Evolutionary conservation across 2,888 invertebrate genomes (phyloP).

Genomic region (Aleiodes testaceus): DNA sequence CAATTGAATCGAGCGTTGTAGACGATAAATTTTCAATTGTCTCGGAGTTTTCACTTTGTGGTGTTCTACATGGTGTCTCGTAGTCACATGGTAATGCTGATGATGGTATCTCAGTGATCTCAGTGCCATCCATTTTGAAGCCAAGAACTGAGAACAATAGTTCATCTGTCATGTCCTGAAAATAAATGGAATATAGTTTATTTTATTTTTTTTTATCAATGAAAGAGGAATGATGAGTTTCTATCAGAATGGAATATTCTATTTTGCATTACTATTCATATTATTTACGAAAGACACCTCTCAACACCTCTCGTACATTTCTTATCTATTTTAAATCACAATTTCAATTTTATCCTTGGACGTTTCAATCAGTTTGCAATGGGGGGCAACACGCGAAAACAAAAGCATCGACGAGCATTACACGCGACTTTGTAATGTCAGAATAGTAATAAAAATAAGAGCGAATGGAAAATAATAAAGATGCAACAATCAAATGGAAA

Average conservation of each 20-base stretch:
- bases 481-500: not conserved
- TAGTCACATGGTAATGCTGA: constrained; percentile 58
- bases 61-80: constrained; percentile 62
- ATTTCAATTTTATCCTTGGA: constrained; percentile 40
- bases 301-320: constrained; percentile 29
- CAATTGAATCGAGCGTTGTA: constrained; percentile 52
- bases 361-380: constrained; percentile 40
- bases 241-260: not conserved
- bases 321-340: constrained; percentile 33
- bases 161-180: constrained; percentile 68
- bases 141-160: constrained; percentile 69
- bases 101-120: constrained; percentile 55
- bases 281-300: constrained; percentile 29
- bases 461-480: not conserved
- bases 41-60: constrained; percentile 45
- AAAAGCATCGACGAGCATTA: constrained; percentile 34
- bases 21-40: constrained; percentile 40
- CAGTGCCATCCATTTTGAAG: constrained; percentile 57
- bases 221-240: not conserved
- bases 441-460: not conserved
- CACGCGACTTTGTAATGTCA: constrained; percentile 31
- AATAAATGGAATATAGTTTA: not conserved
- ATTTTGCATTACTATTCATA: constrained; percentile 4
- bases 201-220: not conserved
- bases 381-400: constrained; percentile 31